These are phyloP conservation scores for Scotopteryx bipunctaria DNA, from an alignment of 2,888 invertebrate species.

Conservation along the genomic window DNA sequence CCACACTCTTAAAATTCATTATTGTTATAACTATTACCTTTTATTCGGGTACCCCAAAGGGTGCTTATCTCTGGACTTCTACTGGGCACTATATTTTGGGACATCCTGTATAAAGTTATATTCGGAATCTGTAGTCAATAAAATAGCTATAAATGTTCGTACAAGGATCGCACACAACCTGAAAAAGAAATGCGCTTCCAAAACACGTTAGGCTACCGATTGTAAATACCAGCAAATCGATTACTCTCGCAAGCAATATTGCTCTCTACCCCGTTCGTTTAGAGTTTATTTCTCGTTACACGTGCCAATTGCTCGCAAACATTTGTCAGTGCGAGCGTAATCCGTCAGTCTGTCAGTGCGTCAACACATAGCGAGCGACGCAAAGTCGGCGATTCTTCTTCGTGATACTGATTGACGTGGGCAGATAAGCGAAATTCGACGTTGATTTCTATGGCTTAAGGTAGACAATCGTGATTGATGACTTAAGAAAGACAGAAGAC, in stretches of 20 bases:
- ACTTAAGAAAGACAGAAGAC: constrained; percentile 41
- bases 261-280: constrained; percentile 33
- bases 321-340: constrained; percentile 67
- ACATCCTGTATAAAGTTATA: no score
- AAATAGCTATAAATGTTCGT: constrained; percentile 12
- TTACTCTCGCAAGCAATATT: constrained; percentile 36
- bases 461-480: constrained; percentile 63
- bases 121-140: no score
- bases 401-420: constrained; percentile 69
- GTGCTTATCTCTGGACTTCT: no score
- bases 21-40: no score
- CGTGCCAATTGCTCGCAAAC: constrained; percentile 47
- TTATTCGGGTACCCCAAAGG: no score
- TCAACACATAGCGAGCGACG: constrained; percentile 61
- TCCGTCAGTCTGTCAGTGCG: constrained; percentile 71
- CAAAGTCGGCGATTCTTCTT: constrained; percentile 66
- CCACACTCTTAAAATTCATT: no score
- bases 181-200: constrained; percentile 30
- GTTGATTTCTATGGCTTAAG: constrained; percentile 57
- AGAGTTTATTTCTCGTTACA: constrained; percentile 44
- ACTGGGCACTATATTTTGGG: no score
- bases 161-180: constrained; percentile 28
- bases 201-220: constrained; percentile 37
- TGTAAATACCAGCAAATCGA: constrained; percentile 38
- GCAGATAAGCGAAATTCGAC: constrained; percentile 68